Percentiles rank a stretch among this genome's conserved stretches.
Conservation (phyloP, 2,888 invertebrate genomes). For the Ormyrus labotus region DNA sequence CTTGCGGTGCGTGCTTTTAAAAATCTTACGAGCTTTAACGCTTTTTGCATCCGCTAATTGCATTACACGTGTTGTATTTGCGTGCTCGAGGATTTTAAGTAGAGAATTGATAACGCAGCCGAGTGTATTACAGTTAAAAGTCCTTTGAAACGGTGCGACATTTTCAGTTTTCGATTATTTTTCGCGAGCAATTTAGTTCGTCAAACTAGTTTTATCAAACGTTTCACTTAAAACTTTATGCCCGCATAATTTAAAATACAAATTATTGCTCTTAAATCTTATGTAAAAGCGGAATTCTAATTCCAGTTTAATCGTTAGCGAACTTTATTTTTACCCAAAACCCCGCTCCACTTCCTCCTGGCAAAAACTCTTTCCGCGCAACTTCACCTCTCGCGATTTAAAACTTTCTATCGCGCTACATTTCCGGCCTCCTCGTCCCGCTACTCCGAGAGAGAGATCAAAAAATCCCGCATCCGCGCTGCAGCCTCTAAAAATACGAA, state of each 20-base stretch:
- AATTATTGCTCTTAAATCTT: too few relatives aligned
- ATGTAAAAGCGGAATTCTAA: too few relatives aligned
- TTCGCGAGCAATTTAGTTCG: neutral
- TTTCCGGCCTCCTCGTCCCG: slow-evolving; percentile 26
- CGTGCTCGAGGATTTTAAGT: neutral
- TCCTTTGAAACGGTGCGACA: neutral
- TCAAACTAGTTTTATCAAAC: neutral
- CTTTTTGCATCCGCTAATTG: slow-evolving; percentile 26
- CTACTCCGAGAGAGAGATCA: neutral
- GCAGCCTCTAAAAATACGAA: slow-evolving; percentile 37
- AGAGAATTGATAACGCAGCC: neutral
- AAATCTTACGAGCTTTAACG: neutral
- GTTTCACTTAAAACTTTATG: neutral
- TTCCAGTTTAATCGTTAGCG: too few relatives aligned
- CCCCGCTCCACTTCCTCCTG: too few relatives aligned
- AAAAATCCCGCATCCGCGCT: slow-evolving; percentile 1
- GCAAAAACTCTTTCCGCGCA: neutral
- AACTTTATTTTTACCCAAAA: too few relatives aligned
- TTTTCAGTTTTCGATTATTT: neutral
- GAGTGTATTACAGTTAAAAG: neutral
- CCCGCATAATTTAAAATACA: too few relatives aligned
- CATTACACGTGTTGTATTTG: slow-evolving; percentile 2
- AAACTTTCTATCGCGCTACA: neutral
- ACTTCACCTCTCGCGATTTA: slow-evolving; percentile 4
- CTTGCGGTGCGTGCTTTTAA: neutral